Percentiles rank a stretch among this genome's conserved stretches.
Evolutionary conservation across 30 jellyfish, hydroid and myxozoan species (phyloP).

Genomic region (Mastigias papua): DNA sequence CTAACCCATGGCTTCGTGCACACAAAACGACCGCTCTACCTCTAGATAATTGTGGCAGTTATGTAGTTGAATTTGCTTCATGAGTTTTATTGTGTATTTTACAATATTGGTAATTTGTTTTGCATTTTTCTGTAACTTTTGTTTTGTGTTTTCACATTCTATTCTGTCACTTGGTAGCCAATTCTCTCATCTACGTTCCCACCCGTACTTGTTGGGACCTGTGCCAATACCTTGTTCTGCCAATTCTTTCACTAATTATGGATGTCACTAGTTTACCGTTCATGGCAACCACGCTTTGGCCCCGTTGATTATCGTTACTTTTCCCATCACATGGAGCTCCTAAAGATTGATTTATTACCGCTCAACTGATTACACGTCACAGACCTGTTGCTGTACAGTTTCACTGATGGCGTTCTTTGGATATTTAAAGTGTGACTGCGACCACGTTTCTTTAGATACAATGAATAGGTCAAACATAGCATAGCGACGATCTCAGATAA

Average conservation of each 20-base stretch:
- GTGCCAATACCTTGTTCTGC: neutral
- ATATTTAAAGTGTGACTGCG: neutral
- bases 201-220: neutral
- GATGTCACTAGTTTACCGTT: neutral
- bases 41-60: no score
- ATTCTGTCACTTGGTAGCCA: neutral
- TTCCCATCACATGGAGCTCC: neutral
- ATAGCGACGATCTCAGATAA: neutral
- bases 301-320: neutral
- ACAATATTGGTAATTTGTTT: no score
- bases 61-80: no score
- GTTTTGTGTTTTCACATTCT: neutral
- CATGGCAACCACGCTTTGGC: neutral
- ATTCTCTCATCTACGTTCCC: neutral
- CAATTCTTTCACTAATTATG: no score
- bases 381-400: neutral
- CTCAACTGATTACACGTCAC: neutral
- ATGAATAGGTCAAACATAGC: neutral
- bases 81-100: no score
- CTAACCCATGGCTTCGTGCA: no score
- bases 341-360: neutral
- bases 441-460: neutral
- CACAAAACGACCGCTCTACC: no score
- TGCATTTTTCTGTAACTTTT: no score
- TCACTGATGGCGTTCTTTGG: neutral